Evolutionary conservation across 2,113 vertebrate species (phyloP), one percentile per base, ranked within the genome.

Genomic region (Pelobates fuscus): DNA sequence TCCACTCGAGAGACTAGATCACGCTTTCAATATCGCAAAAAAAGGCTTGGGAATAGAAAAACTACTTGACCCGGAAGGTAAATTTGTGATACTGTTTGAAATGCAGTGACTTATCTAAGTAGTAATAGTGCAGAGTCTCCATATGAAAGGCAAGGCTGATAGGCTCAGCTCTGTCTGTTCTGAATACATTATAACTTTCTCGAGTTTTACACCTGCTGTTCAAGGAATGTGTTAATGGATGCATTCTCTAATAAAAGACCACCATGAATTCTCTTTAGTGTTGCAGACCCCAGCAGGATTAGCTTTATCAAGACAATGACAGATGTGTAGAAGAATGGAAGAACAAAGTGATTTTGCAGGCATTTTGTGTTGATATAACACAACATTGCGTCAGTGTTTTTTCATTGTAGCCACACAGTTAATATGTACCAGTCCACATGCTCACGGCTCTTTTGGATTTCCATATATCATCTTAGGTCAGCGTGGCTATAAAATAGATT

Each of bases 1-100:
- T 8, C 88, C 95, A 0, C 77, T 82, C 70, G 93, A 95, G 77
- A 92, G 96, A 82, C 85, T 99, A 58, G 94, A 96, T 59, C 94
- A 97, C 58, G 96, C 94, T 61, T 99, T 98, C 85, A 92, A 72
- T 65, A 80, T 93, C 5, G 97, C 96, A 84, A 98, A 95, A 81
- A 89, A 92, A 54, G 89, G 95, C 37, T 84, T 98, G 80, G 92
- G 88, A 78, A 96, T 98, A 57, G 97, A 98, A 81, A 95, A 89
- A 79, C 92, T 99, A 0, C 86, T 99, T 81, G 97, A 99, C 84
- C 90, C 97, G 71, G 97, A 99, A 96, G 97, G 97, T 98, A 89
- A 24, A 25, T 25, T 59, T 25, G 6, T 70, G 57, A 46, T 61
- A 3, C 44, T 17, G 24, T 25, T 27, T 41, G 21, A 57, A 5